These are phyloP conservation scores for Pyrocephalus nanus DNA, from an alignment of 2,797 vertebrate species.

Conservation along the genomic window DNA sequence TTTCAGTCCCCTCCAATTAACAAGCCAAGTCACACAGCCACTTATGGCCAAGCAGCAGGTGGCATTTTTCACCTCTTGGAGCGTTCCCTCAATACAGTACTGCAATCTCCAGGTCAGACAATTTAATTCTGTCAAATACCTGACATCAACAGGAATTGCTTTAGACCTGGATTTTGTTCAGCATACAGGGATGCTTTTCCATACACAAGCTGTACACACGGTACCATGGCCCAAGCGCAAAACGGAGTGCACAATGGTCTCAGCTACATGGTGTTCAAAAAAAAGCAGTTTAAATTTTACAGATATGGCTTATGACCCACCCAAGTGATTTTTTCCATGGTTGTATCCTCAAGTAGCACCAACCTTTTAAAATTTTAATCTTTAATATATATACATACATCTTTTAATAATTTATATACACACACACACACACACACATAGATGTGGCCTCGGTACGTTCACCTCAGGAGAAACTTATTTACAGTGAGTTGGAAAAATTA, in stretches of 20 bases:
- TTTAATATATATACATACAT: neutral
- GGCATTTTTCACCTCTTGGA: neutral
- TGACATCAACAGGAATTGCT: neutral
- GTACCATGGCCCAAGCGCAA: neutral
- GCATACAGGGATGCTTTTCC: neutral
- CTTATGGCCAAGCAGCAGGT: neutral
- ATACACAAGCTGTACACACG: neutral
- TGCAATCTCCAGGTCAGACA: neutral
- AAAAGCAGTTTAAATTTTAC: slow-evolving; percentile 17
- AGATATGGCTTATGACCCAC: neutral
- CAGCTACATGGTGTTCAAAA: neutral
- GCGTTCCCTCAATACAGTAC: neutral
- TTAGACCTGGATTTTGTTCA: neutral
- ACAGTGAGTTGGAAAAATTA: neutral
- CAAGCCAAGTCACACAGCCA: accelerated
- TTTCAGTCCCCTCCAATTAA: neutral
- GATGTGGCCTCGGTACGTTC: accelerated
- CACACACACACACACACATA: neutral
- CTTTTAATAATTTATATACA: neutral
- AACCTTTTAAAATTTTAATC: neutral
- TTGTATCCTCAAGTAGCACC: slow-evolving; percentile 17
- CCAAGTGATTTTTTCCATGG: neutral
- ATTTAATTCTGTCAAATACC: neutral
- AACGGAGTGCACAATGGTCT: neutral
- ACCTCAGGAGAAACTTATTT: neutral